Evolutionary conservation across 1,140 invertebrate species (phyloP).

Genomic region (Anoplolepis gracilipes): DNA sequence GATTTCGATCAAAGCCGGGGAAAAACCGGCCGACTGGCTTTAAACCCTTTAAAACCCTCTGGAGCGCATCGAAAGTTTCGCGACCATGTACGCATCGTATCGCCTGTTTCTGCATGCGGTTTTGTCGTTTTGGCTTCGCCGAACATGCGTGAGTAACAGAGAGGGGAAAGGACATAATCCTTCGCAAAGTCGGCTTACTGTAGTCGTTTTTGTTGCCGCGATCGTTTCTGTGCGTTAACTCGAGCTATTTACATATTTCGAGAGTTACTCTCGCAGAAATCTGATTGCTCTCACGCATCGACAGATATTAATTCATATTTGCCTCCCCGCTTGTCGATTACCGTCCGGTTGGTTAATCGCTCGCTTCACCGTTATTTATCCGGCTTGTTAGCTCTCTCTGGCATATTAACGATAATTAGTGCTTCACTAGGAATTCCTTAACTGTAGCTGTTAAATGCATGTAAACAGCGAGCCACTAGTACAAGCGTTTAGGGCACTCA

Average conservation of each 20-base stretch:
- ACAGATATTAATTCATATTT: constrained; percentile 44
- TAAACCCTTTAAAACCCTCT: constrained; percentile 61
- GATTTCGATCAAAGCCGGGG: constrained; percentile 62
- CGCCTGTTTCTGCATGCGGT: constrained; percentile 17
- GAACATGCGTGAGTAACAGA: not conserved
- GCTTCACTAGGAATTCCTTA: constrained; percentile 13
- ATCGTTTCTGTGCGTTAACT: not conserved
- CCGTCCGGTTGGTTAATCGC: constrained; percentile 10
- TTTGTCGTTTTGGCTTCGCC: not conserved
- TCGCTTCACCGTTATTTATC: constrained; percentile 7
- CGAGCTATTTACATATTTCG: constrained; percentile 47
- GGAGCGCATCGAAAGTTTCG: constrained; percentile 51
- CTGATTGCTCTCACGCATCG: constrained; percentile 36
- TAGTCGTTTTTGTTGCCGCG: constrained; percentile 10
- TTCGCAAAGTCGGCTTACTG: constrained; percentile 44
- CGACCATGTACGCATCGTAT: constrained; percentile 18
- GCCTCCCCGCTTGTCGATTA: constrained; percentile 2
- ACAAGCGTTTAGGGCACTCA: not conserved
- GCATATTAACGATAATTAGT: not conserved
- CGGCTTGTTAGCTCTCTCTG: constrained; percentile 9
- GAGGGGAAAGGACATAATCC: constrained; percentile 2
- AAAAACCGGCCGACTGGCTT: constrained; percentile 6
- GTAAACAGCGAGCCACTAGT: not conserved
- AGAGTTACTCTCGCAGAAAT: constrained; percentile 48
- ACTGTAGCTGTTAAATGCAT: not conserved